Base-by-base conservation (phyloP, 2,888 invertebrate genomes). In the Ophion costatus region DNA sequence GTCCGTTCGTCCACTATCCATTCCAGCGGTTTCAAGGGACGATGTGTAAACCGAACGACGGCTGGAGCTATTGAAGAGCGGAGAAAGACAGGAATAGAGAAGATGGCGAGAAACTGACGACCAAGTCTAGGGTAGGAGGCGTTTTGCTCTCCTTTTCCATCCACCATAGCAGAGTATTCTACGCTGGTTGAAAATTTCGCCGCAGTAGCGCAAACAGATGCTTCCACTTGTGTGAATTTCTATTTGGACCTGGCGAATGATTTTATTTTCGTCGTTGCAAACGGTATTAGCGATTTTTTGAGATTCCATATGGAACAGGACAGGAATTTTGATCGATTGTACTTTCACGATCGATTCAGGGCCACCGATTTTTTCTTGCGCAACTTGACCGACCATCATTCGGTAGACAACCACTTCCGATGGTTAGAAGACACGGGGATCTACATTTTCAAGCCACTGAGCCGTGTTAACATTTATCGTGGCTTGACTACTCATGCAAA, bases 21-120 rank as follows among this genome's bases (percentile, higher is more conserved):
- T 66, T 75, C 56, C 70, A 42, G 24, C 22, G 66, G 80, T 83
- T 80, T 71, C 80, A 51, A 75, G 71, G 74, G 69, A 69, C 69
- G 69, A 29, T 74, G 63, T 74, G 74, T 33, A 69, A 79, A 80
- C 75, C n/a, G 24, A 73, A 73, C 59, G 78, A 70, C 69, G 73
- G 73, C 66, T 59, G 59, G 29, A 56, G 63, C 14, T 67, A 51
- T 38, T 38, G 38, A 67, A 76, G 76, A 76, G 76, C 61, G 24
- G 61, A 24, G 42, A 2, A 61, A 22, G 42, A 61, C 61, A 57
- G 51, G 11, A 38, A 64, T n/a, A 56, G 63, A 66, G 75, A n/a
- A 33, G 7, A 61, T 5, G 1, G 10, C 57, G 14, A 42, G 17
- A 56, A 51, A 51, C 14, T 17, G 51, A 51, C 17, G 20, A 70